Conservation (phyloP, 2,888 invertebrate genomes). For the Baronia brevicornis region DNA sequence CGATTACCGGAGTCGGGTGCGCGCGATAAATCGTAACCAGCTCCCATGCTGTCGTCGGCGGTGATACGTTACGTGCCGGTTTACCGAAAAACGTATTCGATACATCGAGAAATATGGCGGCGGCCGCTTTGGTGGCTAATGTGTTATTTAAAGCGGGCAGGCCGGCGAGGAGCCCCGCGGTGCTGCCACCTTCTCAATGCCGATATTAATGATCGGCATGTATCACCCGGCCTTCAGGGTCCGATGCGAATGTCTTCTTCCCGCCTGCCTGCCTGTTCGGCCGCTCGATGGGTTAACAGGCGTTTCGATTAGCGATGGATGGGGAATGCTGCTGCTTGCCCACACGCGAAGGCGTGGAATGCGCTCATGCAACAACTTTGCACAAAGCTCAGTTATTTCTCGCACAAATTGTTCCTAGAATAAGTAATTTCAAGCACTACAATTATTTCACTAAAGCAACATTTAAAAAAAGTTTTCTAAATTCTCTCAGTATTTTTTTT, state of each 20-base stretch:
- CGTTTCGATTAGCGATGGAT: constrained; percentile 6
- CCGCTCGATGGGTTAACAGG: constrained; percentile 27
- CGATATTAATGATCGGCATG: constrained; percentile 62
- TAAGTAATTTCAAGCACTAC: too few species aligned
- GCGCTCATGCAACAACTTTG: constrained; percentile 11
- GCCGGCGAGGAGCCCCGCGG: constrained; percentile 50
- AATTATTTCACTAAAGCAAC: too few species aligned
- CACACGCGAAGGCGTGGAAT: constrained; percentile 6
- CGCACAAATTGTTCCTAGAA: too few species aligned
- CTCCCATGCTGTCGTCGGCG: constrained; percentile 57
- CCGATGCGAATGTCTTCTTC: constrained; percentile 52
- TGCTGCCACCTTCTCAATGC: constrained; percentile 60
- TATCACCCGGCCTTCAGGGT: constrained; percentile 40
- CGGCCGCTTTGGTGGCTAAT: constrained; percentile 65
- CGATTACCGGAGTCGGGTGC: constrained; percentile 61
- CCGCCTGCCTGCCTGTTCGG: constrained; percentile 20
- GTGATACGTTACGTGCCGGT: constrained; percentile 62
- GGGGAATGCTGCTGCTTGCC: constrained; percentile 5
- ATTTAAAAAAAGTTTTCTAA: too few species aligned
- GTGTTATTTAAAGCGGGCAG: constrained; percentile 58
- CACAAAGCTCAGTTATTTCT: too few species aligned
- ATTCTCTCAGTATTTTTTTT: too few species aligned
- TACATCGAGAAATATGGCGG: constrained; percentile 56
- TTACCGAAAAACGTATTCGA: constrained; percentile 55
- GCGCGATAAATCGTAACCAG: constrained; percentile 56